These are phyloP conservation scores for Triplophysa tibetana DNA, from an alignment of 2,113 vertebrate genomes.

Conservation along the genomic window DNA sequence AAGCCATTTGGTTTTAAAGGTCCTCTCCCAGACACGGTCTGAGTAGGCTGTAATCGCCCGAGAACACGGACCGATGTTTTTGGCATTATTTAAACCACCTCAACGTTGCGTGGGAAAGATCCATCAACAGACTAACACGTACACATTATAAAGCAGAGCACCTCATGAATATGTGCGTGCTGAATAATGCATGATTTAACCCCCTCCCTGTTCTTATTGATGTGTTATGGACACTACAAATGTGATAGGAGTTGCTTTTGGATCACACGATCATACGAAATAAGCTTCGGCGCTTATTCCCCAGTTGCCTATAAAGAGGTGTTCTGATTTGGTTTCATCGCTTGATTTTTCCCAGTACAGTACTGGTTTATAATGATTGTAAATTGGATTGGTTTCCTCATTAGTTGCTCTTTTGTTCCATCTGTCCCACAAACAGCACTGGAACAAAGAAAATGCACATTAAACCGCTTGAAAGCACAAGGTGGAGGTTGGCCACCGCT, in stretches of 20 bases:
- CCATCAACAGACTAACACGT: slow-evolving; percentile 44
- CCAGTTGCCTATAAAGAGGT: background rate
- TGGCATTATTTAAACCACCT: slow-evolving; percentile 47
- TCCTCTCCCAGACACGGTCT: slow-evolving; percentile 57
- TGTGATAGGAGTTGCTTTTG: background rate
- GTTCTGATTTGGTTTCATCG: background rate
- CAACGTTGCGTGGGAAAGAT: slow-evolving; percentile 45
- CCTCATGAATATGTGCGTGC: slow-evolving; percentile 39
- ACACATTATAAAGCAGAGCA: slow-evolving; percentile 22
- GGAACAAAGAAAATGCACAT: slow-evolving; percentile 14
- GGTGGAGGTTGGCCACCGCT: background rate
- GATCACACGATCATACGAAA: slow-evolving; percentile 16
- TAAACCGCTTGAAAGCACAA: background rate
- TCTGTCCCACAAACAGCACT: background rate
- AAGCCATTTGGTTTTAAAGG: slow-evolving; percentile 63
- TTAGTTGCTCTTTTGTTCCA: slow-evolving; percentile 30
- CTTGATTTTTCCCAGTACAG: slow-evolving; percentile 5
- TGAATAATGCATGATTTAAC: slow-evolving; percentile 46
- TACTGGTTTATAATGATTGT: slow-evolving; percentile 9
- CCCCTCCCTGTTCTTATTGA: slow-evolving; percentile 22
- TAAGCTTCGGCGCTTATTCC: background rate
- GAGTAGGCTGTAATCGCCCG: slow-evolving; percentile 64
- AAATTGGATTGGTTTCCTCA: slow-evolving; percentile 27
- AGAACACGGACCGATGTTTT: slow-evolving; percentile 46
- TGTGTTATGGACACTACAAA: slow-evolving; percentile 16